These are phyloP conservation scores for Morus bassanus DNA, from an alignment of 2,797 vertebrate genomes.

Conservation along the genomic window DNA sequence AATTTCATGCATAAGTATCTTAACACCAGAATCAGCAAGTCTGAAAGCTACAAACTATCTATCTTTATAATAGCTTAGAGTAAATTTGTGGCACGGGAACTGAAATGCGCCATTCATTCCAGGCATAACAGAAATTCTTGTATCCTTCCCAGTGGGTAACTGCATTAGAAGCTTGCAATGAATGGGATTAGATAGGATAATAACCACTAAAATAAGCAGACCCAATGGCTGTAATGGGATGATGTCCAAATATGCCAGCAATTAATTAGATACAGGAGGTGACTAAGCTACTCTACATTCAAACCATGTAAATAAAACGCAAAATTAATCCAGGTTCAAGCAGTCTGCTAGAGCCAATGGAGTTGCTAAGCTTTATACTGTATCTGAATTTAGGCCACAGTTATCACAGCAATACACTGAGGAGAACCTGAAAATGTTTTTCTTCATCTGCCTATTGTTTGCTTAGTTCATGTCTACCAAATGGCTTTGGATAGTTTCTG, in stretches of 20 bases:
- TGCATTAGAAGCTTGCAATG: slow-evolving; percentile 32
- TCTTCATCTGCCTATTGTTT: background rate
- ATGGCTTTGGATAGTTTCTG: background rate
- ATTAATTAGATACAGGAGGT: slow-evolving; percentile 23
- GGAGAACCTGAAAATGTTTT: background rate
- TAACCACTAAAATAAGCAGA: slow-evolving; percentile 24
- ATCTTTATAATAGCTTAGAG: background rate
- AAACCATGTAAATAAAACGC: background rate
- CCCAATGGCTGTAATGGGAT: slow-evolving; percentile 31
- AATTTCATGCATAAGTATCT: background rate
- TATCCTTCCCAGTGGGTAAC: slow-evolving; percentile 21
- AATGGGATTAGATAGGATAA: slow-evolving; percentile 60
- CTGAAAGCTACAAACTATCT: background rate
- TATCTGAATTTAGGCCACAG: background rate
- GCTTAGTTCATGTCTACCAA: background rate
- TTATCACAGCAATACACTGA: background rate
- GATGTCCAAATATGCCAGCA: slow-evolving; percentile 16
- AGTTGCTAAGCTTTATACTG: background rate
- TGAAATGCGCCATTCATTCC: background rate
- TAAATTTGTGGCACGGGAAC: background rate
- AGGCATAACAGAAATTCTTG: slow-evolving; percentile 14
- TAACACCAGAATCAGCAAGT: background rate
- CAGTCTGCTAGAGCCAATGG: background rate
- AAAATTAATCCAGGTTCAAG: background rate
- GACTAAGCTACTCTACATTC: slow-evolving; percentile 30